Evolutionary conservation across 2,797 vertebrate genomes (phyloP).

Genomic region (Helarctos malayanus): DNA sequence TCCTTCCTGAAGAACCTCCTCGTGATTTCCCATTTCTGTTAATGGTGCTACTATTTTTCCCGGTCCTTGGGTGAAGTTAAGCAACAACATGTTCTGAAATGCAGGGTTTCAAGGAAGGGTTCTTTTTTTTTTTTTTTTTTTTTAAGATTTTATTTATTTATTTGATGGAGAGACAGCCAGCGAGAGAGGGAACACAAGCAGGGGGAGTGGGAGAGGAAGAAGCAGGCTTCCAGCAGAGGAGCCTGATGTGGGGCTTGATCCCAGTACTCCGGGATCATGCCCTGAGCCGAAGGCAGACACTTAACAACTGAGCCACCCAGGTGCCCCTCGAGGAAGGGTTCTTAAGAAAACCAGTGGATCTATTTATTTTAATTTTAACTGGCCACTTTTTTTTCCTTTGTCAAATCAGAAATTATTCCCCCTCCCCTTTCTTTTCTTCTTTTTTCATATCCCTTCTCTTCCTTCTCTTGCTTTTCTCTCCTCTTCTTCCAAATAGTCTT

Average conservation of each 20-base stretch:
- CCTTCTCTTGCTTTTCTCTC: not conserved
- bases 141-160: too few relatives aligned
- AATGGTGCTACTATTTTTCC: not conserved
- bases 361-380: conserved; percentile 41
- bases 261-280: too few relatives aligned
- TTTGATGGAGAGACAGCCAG: too few relatives aligned
- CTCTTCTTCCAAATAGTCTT: not conserved
- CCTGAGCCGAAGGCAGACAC: too few relatives aligned
- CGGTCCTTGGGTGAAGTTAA: not conserved
- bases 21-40: conserved; percentile 64
- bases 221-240: too few relatives aligned
- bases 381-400: not conserved
- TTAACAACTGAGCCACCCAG: too few relatives aligned
- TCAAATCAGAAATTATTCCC: not conserved
- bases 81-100: not conserved
- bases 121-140: too few relatives aligned
- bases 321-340: not conserved
- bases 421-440: not conserved
- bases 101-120: not conserved
- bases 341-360: not conserved
- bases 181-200: too few relatives aligned
- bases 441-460: not conserved
- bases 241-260: too few relatives aligned
- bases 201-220: too few relatives aligned
- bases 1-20: conserved; percentile 34